Base-by-base conservation (phyloP, 2,113 vertebrate genomes). In the Ramphastos sulfuratus region DNA sequence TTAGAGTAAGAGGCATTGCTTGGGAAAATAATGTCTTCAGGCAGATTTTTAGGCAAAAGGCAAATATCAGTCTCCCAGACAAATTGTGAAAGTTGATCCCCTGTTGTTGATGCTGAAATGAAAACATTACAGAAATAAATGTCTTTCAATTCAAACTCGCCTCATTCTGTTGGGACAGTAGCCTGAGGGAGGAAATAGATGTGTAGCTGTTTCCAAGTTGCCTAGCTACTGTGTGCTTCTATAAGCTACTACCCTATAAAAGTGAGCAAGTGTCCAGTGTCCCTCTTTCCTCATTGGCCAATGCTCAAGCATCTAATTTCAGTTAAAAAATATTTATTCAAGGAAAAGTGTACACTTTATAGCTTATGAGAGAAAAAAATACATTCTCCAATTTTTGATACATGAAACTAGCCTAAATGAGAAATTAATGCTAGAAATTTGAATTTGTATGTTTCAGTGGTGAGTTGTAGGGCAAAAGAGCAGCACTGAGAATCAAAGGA, bases 91-190 rank as follows among this genome's bases (percentile, higher is more conserved):
- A 77, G 15, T 64, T 91, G 91, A n/a, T 76, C 14, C 24, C 59
- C 14, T 55, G 33, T 64, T 81, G 30, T 46, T 60, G 37, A 75
- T 81, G 28, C 60, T 81, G 75, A 89, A 93, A 87, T 64, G 19
- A 94, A 95, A 85, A 77, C 25, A 64, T 56, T 60, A n/a, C 5
- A 39, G 79, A 85, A 90, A 87, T 85, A 64, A 89, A 87, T 60
- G 13, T 37, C 5, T 42, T 64, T 81, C 7, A 12, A 10, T 72
- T 81, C 30, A 78, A 74, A 63, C 24, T 85, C 15, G 19, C 12
- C 9, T 13, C 14, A 15, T 60, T 78, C 48, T 84, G 24, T 10
- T 67, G 44, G 61, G 33, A 58, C 37, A 78, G 30, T 12, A 61
- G 33, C 8, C 28, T 87, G 25, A 71, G 30, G 23, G 17, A 10